Conservation (phyloP, 2,888 invertebrate species). For the Dascillus cervinus region DNA sequence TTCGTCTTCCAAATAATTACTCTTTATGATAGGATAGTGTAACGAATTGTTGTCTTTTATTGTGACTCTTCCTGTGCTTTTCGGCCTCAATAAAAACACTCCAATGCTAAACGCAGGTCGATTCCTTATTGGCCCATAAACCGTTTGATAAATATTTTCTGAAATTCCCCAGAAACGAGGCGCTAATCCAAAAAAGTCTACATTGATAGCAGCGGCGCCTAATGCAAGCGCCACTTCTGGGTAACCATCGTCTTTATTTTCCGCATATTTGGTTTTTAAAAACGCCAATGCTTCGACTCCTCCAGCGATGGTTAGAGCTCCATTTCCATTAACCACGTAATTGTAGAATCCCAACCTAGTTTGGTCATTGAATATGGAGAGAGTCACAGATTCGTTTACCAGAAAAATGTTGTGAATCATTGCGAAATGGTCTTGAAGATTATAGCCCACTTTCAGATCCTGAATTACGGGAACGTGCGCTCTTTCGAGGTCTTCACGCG, state of each 20-base stretch:
- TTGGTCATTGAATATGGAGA: slow-evolving; percentile 26
- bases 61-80: slow-evolving; percentile 63
- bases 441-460: slow-evolving; percentile 60
- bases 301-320: slow-evolving; percentile 48
- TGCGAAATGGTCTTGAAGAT: slow-evolving; percentile 55
- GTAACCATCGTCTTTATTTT: slow-evolving; percentile 44
- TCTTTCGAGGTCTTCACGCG: slow-evolving; percentile 50
- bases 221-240: slow-evolving; percentile 77
- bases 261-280: slow-evolving; percentile 51
- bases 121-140: slow-evolving; percentile 47
- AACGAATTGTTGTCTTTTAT: slow-evolving; percentile 65
- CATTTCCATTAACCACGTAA: slow-evolving; percentile 42
- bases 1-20: slow-evolving; percentile 71
- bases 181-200: slow-evolving; percentile 62
- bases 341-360: slow-evolving; percentile 38
- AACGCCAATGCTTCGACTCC: slow-evolving; percentile 54
- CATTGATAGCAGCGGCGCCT: slow-evolving; percentile 67
- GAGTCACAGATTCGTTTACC: slow-evolving; percentile 41
- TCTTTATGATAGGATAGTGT: slow-evolving; percentile 68
- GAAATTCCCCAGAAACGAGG: slow-evolving; percentile 58
- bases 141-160: slow-evolving; percentile 50
- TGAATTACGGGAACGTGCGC: slow-evolving; percentile 51
- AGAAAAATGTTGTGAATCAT: slow-evolving; percentile 43
- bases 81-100: slow-evolving; percentile 65
- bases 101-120: slow-evolving; percentile 61